These are phyloP conservation scores for Tetramorium simillimum DNA, from an alignment of 1,140 invertebrate genomes.

Conservation along the genomic window DNA sequence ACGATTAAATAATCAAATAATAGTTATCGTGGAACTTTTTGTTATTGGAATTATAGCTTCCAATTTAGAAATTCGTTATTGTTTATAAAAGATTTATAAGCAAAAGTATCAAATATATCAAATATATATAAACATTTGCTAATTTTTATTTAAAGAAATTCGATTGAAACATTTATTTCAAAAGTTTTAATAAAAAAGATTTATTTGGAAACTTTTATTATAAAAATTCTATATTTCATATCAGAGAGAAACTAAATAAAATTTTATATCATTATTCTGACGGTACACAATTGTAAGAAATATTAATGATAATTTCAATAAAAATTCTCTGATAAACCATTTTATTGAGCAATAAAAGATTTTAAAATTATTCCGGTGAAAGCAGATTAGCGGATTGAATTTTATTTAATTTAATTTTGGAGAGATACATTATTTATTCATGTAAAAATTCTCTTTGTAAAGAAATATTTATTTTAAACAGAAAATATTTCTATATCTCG, in stretches of 20 bases:
- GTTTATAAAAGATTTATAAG: not conserved
- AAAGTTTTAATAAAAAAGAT: not conserved
- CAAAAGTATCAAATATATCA: not conserved
- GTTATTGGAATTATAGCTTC: not conserved
- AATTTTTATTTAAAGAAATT: not conserved
- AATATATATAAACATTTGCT: not conserved
- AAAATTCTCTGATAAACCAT: not conserved
- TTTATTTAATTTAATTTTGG: not conserved
- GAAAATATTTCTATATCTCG: not conserved
- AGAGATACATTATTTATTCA: not conserved
- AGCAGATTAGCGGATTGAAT: not conserved
- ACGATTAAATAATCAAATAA: not conserved
- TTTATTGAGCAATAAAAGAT: not conserved
- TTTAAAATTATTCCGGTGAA: not conserved
- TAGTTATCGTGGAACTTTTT: not conserved
- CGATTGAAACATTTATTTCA: not conserved
- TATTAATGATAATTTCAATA: not conserved
- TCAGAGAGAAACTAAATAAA: not conserved
- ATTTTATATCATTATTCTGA: not conserved
- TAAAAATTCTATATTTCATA: not conserved
- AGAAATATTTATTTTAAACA: conserved; percentile 1
- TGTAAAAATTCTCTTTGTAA: not conserved
- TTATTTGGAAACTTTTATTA: not conserved
- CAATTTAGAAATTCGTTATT: not conserved
- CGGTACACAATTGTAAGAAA: not conserved